Percentiles rank a stretch among this genome's conserved stretches.
These are phyloP conservation scores for Steinernema carpocapsae DNA, from an alignment of 2,888 invertebrate genomes.

Conservation along the genomic window DNA sequence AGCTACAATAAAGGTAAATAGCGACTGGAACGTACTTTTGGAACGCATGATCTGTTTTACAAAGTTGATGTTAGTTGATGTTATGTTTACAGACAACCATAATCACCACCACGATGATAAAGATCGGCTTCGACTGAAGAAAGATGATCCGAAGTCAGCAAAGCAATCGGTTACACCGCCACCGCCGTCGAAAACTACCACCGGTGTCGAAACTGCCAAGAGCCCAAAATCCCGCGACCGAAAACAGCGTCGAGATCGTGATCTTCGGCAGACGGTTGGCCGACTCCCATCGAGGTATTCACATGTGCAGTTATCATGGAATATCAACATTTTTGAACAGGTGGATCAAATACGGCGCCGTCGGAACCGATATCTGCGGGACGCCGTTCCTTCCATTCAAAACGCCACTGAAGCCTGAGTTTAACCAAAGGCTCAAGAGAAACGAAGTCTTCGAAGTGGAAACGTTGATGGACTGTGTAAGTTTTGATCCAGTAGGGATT, in stretches of 20 bases:
- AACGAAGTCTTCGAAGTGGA: slow-evolving; percentile 51
- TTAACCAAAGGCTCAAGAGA: slow-evolving; percentile 41
- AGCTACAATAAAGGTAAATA: background rate
- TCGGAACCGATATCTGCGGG: slow-evolving; percentile 77
- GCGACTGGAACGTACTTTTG: background rate
- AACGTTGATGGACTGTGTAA: slow-evolving; percentile 56
- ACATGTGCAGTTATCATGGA: background rate
- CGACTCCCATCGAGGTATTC: slow-evolving; percentile 10
- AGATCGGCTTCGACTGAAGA: background rate
- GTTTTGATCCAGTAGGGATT: slow-evolving; percentile 22
- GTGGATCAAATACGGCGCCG: slow-evolving; percentile 69
- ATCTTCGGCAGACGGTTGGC: background rate
- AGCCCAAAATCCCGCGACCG: too few species aligned
- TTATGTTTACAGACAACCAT: too few species aligned
- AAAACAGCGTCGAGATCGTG: too few species aligned
- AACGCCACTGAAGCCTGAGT: slow-evolving; percentile 74
- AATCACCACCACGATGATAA: background rate
- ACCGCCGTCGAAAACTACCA: too few species aligned
- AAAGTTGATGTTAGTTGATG: too few species aligned
- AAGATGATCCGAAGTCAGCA: too few species aligned
- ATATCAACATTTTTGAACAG: slow-evolving; percentile 58
- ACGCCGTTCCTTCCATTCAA: slow-evolving; percentile 80
- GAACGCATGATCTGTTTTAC: too few species aligned
- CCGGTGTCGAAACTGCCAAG: too few species aligned
- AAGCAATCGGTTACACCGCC: too few species aligned